These are phyloP conservation scores for Gobio occitaniae DNA, from an alignment of 2,797 vertebrate genomes.

Conservation along the genomic window DNA sequence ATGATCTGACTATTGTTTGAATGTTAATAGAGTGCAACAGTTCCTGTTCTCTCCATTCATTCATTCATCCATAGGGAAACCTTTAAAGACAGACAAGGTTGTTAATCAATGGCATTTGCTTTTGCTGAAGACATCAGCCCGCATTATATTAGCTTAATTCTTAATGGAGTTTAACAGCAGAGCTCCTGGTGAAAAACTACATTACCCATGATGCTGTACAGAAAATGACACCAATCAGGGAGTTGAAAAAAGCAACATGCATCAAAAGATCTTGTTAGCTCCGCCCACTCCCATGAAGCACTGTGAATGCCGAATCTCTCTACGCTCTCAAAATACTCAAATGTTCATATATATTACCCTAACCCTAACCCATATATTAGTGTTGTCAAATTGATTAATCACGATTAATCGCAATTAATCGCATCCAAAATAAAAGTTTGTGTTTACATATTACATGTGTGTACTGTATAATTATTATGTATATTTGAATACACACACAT, in stretches of 20 bases:
- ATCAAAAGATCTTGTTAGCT: background rate
- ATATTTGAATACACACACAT: no score
- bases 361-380: background rate
- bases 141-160: background rate
- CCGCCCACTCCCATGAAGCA: background rate
- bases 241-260: background rate
- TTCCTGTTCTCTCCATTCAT: background rate
- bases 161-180: background rate
- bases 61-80: background rate
- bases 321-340: background rate
- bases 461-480: no score
- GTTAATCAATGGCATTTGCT: background rate
- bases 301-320: background rate
- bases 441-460: no score
- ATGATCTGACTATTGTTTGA: background rate
- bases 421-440: no score
- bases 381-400: no score
- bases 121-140: background rate
- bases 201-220: background rate
- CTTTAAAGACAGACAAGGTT: background rate
- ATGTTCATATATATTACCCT: background rate
- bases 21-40: background rate
- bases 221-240: background rate
- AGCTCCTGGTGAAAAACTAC: background rate
- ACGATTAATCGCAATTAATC: no score